Base-by-base conservation (phyloP, 2,888 invertebrate genomes). In the Xestia xanthographa region DNA sequence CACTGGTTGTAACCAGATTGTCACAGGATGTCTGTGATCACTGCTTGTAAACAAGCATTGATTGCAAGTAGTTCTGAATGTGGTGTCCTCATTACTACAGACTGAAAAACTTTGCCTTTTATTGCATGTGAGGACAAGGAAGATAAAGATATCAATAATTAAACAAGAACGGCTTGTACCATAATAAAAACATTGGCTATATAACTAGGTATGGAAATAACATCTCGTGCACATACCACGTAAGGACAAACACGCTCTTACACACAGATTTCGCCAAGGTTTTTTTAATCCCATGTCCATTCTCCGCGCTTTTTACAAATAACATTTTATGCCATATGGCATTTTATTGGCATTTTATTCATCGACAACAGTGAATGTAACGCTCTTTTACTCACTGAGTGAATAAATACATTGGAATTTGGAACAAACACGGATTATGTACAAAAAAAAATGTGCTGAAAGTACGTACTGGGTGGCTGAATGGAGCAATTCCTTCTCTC, bases 21-120 rank as follows among this genome's bases (percentile, higher is more conserved):
- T 38, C 20, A 14, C 69, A 45, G 17, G 29, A 76, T 60, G 29
- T 66, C 45, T 53, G 26, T 34, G 29, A 45, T 53, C 60, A 38
- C 43, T 45, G 26, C 12, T 58, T 50, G 48, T 43, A 34, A 58
- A 58, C 56, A 29, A 77, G 41, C 38, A 14, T 38, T 68, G 26
- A 41, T 58, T 58, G 9, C 26, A 26, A n/a, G n/a, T 17, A 22
- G 11, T 20, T 38, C 34, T 20, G 45, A 29, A 34, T 34, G 34
- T 34, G 34, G 9, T 74, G 14, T 20, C 8, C 45, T 12, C 34
- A n/a, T 66, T 66, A 29, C 11, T 2, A 20, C 20, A 38, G n/a
- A 38, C 14, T 38, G n/a, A 48, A 48, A 45, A n/a, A 48, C 14
- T 1, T 17, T 38, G 14, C n/a, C 26, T 20, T 65, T 43, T 41